Base-by-base conservation (phyloP, 2,797 vertebrate genomes). In the Ptychadena robeensis region DNA sequence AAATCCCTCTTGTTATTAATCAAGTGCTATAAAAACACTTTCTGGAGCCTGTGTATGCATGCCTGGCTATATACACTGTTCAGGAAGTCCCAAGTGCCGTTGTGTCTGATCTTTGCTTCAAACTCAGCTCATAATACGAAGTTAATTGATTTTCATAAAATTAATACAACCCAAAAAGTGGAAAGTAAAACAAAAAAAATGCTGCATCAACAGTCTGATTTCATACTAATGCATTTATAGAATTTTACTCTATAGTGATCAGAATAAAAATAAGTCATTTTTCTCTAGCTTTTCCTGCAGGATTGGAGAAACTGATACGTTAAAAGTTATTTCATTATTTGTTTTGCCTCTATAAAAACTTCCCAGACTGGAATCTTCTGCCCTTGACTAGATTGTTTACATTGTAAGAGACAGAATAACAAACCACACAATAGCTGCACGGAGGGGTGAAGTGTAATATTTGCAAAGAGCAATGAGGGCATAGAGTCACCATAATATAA, bases 1-100 rank as follows among this genome's bases (percentile, higher is more conserved):
- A 61, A 83, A 72, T 71, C 65, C 69, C 30, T 80, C 63, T 25
- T 12, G 68, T 71, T 75, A 82, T 76, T 48, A 70, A 83, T 78
- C 59, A 81, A 22, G 22, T 38, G 32, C 73, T 38, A 70, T 77
- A 82, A 79, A 70, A 67, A 70, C n/a, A 59, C 34, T 44, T 78
- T 67, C 65, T 35, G 40, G 48, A 10, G n/a, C 0, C 10, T n/a
- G 65, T 22, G 34, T 61, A 70, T 37, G 27, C 44, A 37, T 38
- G 15, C 18, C 53, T 35, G 15, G 27, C 32, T 38, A 61, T 79
- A 9, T 71, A 35, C 40, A 80, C 18, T 40, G 12, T 15, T 44
- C 22, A 37, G 35, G 68, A 44, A 61, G 25, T 44, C 67, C 66
- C 78, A 64, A 63, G 53, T 63, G 78, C 27, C 61, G 44, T 44